Conservation (phyloP, 37 sponge, comb jelly and placozoan genomes). For the Ephydatia muelleri region DNA sequence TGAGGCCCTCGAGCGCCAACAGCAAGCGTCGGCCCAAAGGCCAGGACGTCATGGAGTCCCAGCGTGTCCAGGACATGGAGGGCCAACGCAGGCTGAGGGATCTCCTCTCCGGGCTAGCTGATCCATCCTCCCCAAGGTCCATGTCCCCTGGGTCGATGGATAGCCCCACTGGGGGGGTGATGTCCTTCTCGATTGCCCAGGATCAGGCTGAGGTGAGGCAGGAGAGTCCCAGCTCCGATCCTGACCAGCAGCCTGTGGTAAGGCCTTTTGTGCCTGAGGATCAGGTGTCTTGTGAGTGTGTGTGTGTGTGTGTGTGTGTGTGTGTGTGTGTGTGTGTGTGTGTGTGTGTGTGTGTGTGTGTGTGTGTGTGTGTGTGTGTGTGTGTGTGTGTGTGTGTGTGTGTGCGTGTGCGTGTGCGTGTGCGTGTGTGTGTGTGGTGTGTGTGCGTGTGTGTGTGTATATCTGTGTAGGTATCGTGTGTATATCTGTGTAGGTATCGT, state of each 20-base stretch:
- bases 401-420: conserved; percentile 17
- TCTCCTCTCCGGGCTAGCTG: not conserved
- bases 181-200: not conserved
- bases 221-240: too few species aligned
- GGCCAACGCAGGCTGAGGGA: not conserved
- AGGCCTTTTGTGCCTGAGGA: conserved; percentile 43
- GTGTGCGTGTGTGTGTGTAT: conserved; percentile 27
- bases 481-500: conserved; percentile 7
- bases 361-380: not conserved
- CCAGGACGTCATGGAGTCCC: conserved; percentile 6
- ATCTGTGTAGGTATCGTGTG: not conserved
- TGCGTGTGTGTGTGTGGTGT: not conserved
- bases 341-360: conserved; percentile 5
- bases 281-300: conserved; percentile 51
- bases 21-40: not conserved
- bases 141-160: not conserved
- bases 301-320: conserved; percentile 64
- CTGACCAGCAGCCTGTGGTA: not conserved
- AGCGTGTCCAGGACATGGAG: not conserved
- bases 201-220: not conserved
- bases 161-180: conserved; percentile 19
- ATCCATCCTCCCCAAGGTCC: not conserved
- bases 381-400: not conserved
- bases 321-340: conserved; percentile 24
- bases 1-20: conserved; percentile 26